These are phyloP conservation scores for Coturnix japonica DNA, from an alignment of 2,113 vertebrate species.

Conservation along the genomic window DNA sequence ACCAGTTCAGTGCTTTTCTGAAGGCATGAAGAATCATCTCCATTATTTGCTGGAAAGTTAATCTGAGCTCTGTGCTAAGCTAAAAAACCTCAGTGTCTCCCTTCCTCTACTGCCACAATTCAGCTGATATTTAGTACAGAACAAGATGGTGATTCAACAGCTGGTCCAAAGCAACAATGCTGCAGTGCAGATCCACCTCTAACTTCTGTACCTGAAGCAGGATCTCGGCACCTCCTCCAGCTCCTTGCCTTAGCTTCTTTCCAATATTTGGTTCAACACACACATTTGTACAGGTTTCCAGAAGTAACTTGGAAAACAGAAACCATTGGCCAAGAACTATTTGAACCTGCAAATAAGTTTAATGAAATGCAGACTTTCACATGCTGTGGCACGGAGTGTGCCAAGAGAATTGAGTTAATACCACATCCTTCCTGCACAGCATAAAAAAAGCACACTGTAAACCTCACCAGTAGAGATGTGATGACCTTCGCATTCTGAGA, in stretches of 20 bases:
- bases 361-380: constrained; percentile 50
- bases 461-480: constrained; percentile 7
- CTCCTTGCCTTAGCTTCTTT: background rate
- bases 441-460: constrained; percentile 19
- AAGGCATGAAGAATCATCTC: background rate
- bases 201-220: rapidly evolving
- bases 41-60: background rate
- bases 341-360: constrained; percentile 59
- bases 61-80: background rate
- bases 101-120: background rate
- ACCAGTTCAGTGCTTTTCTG: background rate
- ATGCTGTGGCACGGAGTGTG: constrained; percentile 35
- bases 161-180: background rate
- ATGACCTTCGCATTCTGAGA: constrained; percentile 52
- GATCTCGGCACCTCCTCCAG: background rate
- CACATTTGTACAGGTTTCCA: background rate
- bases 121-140: background rate
- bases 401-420: constrained; percentile 45
- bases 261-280: background rate
- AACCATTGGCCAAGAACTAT: constrained; percentile 35
- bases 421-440: constrained; percentile 58
- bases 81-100: background rate
- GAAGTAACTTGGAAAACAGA: constrained; percentile 26
- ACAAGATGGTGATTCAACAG: background rate
- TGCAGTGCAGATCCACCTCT: background rate